Evolutionary conservation across 2,797 vertebrate species (phyloP), one percentile per base, ranked within the genome.

Genomic region (Clarias pachynema): DNA sequence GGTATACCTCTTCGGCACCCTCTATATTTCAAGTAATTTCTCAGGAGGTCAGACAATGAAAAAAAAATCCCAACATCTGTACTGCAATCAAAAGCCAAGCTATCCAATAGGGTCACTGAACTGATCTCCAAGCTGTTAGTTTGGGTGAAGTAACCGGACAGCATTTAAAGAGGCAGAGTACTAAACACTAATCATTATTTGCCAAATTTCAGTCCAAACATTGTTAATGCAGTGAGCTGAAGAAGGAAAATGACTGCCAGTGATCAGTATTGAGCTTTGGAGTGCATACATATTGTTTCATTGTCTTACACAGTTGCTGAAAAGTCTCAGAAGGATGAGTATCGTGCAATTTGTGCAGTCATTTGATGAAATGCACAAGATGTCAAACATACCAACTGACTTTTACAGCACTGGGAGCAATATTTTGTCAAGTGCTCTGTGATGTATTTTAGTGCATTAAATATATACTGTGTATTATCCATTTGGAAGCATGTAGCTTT

Each of bases 1-100:
- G 83, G 91, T 91, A 89, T 91, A 93, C 90, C 89, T 87, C 84
- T 89, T 89, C 85, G 85, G 90, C 89, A 79, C 90, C 92, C 90
- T 93, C 91, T 91, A 90, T 90, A 87, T 91, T 95, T 95, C 94
- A 95, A 95, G 94, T 95, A 92, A 89, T 90, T 93, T 93, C 91
- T 94, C 94, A 94, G 95, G 94, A 95, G 92, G 90, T 89, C 74
- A 86, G 90, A 90, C 86, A 86, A 89, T 90, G 91, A 91, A 91
- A 91, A 91, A 77, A 90, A 89, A 78, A 89, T 88, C 90, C 90
- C 91, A 91, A 92, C 91, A 91, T 87, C 91, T 88, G 89, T 88
- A 79, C 66, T 66, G 44, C 80, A 56, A 63, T 83, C 78, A 49
- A 69, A 63, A 53, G 16, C 37, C 31, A 57, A 82, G 65, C 63